phyloP scores from a whole-genome alignment of 1,140 invertebrate genomes.

The Lutraria rhynchaena region DNA sequence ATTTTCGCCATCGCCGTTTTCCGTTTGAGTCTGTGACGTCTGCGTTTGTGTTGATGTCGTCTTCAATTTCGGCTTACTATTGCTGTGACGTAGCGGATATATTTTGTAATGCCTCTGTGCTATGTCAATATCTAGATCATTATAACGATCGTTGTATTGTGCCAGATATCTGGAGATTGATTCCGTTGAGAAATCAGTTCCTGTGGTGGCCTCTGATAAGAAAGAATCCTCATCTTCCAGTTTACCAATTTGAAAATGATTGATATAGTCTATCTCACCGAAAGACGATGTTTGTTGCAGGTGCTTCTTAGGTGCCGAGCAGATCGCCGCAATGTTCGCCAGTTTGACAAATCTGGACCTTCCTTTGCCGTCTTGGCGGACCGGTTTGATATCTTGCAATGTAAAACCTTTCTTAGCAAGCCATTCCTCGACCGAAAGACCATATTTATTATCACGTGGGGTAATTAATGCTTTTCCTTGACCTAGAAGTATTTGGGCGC shows the following conservation, averaged over 20 bases:
- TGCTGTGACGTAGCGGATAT: constrained; percentile 15
- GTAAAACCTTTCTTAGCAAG: constrained; percentile 61
- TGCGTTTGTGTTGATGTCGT: constrained; percentile 42
- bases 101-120: constrained; percentile 43
- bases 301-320: constrained; percentile 41
- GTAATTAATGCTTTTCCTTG: constrained; percentile 74
- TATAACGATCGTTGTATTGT: constrained; percentile 31
- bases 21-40: not conserved
- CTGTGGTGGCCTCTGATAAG: constrained; percentile 41
- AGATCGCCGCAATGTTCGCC: constrained; percentile 53
- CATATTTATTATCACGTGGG: constrained; percentile 68
- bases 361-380: constrained; percentile 35
- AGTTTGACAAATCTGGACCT: constrained; percentile 53
- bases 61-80: constrained; percentile 40
- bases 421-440: constrained; percentile 62
- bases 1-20: not conserved
- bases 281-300: not conserved
- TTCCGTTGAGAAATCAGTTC: constrained; percentile 31
- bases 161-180: constrained; percentile 17
- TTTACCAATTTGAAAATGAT: constrained; percentile 24
- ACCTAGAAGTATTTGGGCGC: constrained; percentile 73
- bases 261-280: constrained; percentile 42
- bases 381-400: constrained; percentile 58
- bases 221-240: constrained; percentile 22
- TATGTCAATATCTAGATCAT: constrained; percentile 48